These are phyloP conservation scores for Phoenicopterus ruber DNA, from an alignment of 2,113 vertebrate species.

Conservation along the genomic window DNA sequence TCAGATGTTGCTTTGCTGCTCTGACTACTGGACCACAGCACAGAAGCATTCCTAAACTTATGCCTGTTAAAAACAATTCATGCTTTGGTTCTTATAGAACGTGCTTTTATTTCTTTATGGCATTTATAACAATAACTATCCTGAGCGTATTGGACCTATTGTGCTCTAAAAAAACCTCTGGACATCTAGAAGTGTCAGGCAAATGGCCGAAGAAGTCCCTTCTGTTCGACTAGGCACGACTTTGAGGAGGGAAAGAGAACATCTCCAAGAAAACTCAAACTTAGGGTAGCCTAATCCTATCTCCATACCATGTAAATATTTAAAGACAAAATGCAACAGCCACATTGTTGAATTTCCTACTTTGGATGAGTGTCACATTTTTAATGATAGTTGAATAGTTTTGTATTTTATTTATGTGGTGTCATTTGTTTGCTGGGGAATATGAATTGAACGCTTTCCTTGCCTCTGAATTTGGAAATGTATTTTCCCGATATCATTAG, in stretches of 20 bases:
- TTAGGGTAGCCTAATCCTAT: not conserved
- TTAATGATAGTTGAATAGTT: constrained; percentile 61
- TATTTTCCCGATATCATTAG: constrained; percentile 35
- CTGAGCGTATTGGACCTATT: not conserved
- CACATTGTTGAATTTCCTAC: constrained; percentile 7
- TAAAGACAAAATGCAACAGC: constrained; percentile 37
- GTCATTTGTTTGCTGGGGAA: constrained; percentile 49
- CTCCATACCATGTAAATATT: constrained; percentile 32
- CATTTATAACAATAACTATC: not conserved
- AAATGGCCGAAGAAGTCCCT: not conserved
- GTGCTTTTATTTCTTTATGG: not conserved
- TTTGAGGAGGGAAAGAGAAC: not conserved
- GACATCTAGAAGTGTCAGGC: not conserved
- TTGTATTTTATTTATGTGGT: constrained; percentile 69
- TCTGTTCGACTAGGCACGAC: not conserved
- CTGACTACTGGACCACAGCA: not conserved
- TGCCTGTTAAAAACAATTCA: not conserved
- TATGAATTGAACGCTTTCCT: not conserved
- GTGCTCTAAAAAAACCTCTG: not conserved
- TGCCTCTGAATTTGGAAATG: constrained; percentile 39
- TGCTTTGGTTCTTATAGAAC: not conserved
- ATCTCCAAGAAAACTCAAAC: not conserved
- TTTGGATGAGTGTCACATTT: constrained; percentile 53
- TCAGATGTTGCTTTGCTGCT: not conserved
- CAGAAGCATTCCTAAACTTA: not conserved